Percentiles rank a stretch among this genome's conserved stretches.
Conservation (phyloP, 2,797 vertebrate genomes). For the Bovichtus variegatus region DNA sequence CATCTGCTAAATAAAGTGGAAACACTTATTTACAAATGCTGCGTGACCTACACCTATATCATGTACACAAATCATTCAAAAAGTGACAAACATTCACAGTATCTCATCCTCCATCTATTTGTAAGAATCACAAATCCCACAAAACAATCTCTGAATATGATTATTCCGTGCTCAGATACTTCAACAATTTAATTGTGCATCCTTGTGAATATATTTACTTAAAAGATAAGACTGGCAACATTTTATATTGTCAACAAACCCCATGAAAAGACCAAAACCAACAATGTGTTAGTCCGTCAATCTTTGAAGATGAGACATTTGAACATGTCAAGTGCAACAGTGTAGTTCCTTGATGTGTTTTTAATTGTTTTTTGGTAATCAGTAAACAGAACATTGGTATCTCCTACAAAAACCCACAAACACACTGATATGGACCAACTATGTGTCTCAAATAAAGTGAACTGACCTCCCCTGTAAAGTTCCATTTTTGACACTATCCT, state of each 20-base stretch:
- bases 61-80: conserved; percentile 19
- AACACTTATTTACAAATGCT: conserved; percentile 34
- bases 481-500: background rate
- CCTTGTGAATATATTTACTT: background rate
- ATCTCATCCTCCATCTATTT: conserved; percentile 14
- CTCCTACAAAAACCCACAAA: background rate
- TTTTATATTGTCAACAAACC: conserved; percentile 4
- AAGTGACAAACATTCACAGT: conserved; percentile 18
- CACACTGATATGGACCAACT: no score
- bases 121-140: background rate
- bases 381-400: conserved; percentile 5
- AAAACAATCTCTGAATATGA: background rate
- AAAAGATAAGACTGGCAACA: background rate
- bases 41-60: background rate
- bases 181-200: conserved; percentile 5
- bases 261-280: conserved; percentile 1
- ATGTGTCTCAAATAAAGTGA: no score
- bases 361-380: conserved; percentile 24
- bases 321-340: background rate
- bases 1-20: conserved; percentile 38
- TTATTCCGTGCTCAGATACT: conserved; percentile 6
- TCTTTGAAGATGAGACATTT: background rate
- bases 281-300: background rate
- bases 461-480: background rate
- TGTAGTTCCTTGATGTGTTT: background rate